Conservation (phyloP, 2,888 invertebrate species). For the Tetrapedia diversipes region DNA sequence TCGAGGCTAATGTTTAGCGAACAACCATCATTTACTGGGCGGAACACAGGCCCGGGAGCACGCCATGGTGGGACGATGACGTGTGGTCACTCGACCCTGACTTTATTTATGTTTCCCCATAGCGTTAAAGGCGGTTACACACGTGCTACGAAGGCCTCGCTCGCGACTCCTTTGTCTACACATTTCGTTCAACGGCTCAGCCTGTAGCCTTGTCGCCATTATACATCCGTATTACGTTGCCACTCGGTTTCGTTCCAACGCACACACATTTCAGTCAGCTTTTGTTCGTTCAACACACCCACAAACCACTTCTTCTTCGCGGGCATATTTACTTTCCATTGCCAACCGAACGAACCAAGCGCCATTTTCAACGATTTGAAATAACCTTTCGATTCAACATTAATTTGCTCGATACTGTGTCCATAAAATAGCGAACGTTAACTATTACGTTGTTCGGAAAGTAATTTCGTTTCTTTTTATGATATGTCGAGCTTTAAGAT, state of each 20-base stretch:
- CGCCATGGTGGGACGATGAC: constrained; percentile 59
- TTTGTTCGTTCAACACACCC: constrained; percentile 29
- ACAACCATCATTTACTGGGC: constrained; percentile 35
- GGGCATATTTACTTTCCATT: background rate
- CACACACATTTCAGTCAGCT: constrained; percentile 21
- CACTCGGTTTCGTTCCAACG: constrained; percentile 33
- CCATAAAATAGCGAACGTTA: no score
- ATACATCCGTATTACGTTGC: constrained; percentile 45
- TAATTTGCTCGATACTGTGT: no score
- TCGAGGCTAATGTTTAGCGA: constrained; percentile 31
- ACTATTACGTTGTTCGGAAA: no score
- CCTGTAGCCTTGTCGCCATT: constrained; percentile 55
- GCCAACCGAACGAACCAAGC: no score
- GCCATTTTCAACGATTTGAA: background rate
- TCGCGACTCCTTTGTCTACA: constrained; percentile 63
- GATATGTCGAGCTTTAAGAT: no score
- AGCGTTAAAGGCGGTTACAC: constrained; percentile 72
- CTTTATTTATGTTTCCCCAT: constrained; percentile 79
- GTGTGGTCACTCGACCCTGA: constrained; percentile 75
- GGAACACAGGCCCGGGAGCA: constrained; percentile 65
- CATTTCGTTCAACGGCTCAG: constrained; percentile 57
- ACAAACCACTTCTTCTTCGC: constrained; percentile 5
- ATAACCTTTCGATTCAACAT: no score
- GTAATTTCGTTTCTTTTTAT: no score
- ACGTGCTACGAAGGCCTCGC: constrained; percentile 65